Evolutionary conservation across 2,113 vertebrate species (phyloP), one percentile per base, ranked within the genome.

Genomic region (Osmerus mordax): DNA sequence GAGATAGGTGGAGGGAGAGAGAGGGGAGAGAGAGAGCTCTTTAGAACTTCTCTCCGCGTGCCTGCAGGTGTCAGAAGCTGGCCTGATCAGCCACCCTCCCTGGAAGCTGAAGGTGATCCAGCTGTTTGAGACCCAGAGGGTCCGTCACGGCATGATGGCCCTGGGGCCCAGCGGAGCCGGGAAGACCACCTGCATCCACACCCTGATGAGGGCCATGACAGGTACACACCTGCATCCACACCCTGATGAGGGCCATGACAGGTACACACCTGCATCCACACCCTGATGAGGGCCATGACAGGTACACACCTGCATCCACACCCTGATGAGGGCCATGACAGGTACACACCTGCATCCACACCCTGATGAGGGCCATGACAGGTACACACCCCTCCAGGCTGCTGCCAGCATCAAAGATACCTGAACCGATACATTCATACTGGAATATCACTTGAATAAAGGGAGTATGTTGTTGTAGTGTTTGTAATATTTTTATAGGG

Each of bases 31-130:
- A 19, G 47, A 3, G 32, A 75, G 6, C 32, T 36, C 32, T 6
- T 7, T 7, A 36, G 32, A 36, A 36, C 32, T 7, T 36, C 32
- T 36, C n/a, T 67, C 0, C 63, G 25, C 7, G 7, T 8, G 19
- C 11, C 68, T 6, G 3, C 47, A 99, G 97, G 94, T 97, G 36
- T 93, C 93, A 67, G 89, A 93, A 67, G 93, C 94, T 64, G 95
- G 95, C 69, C 91, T 99, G 76, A 92, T 99, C 81, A 94, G 90
- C 78, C 95, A 99, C 67, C 94, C 92, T 72, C 94, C 96, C 16
- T 99, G 97, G 97, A 99, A 94, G 78, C 89, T 97, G 76, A 99
- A 99, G 87, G 81, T 99, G 78, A 95, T 99, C 76, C 96, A 99
- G 78, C 89, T 99, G 29, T 99, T 92, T 86, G 97, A 99, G 90